Base-by-base conservation (phyloP, 2,113 vertebrate species). In the Micronycteris hirsuta region DNA sequence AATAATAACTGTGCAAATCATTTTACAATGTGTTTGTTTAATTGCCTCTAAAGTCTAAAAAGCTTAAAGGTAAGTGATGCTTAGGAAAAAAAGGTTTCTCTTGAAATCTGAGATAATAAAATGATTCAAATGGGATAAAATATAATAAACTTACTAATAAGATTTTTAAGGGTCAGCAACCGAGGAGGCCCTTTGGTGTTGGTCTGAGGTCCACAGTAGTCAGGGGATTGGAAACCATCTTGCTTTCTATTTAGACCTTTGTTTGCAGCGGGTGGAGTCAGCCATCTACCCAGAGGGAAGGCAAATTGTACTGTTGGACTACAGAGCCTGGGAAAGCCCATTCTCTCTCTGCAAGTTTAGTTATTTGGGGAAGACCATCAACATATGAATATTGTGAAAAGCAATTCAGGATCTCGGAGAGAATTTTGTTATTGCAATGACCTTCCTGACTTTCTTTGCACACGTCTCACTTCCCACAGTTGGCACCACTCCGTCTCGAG, bases 41-140 rank as follows among this genome's bases (percentile, higher is more conserved):
- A 77, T 81, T 71, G 7, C 5, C 22, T 95, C 68, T 95, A 76
- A 95, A 93, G 91, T 54, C 83, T 38, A 85, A 54, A 78, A 91
- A 73, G 56, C 5, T 73, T 54, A 68, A 80, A 77, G 8, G 31
- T 56, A 86, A 95, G 86, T 54, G 52, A 80, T 67, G 2, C 4
- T 61, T 86, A 61, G 22, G 58, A 4, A 14, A 74, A 92, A 68
- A 12, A 12, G 74, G 22, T 14, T 71, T 93, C 90, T 89, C 61
- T 58, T 89, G 41, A 93, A 96, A 58, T 38, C 20, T 28, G 31
- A 93, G 31, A 41, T 28, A 71, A 43, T 43, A 47, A 41, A 89
- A 70, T 61, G 5, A 81, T 81, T 93, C 77, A 73, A 47, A 61
- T 61, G 54, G 31, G n/a, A 9, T 74, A 41, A 61, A 8, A 19